Conservation (phyloP, 2,797 vertebrate genomes). For the Rhinoraja longicauda region DNA sequence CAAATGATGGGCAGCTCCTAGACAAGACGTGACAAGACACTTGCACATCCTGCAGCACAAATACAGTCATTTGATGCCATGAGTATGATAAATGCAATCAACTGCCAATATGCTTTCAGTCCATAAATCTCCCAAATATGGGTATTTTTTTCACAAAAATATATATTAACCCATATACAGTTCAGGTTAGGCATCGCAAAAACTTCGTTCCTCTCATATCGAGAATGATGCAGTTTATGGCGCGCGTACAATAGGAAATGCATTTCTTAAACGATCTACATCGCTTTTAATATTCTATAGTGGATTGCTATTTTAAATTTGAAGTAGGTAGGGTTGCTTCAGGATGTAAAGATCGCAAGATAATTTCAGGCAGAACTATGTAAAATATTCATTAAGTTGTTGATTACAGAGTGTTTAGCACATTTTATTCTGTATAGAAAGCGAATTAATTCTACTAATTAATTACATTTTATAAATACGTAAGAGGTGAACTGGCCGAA, state of each 20-base stretch:
- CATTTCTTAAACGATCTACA: neutral
- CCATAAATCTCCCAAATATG: neutral
- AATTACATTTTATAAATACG: neutral
- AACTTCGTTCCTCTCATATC: neutral
- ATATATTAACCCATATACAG: too few species aligned
- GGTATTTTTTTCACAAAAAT: neutral
- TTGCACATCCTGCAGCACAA: neutral
- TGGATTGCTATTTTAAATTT: neutral
- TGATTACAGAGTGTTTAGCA: neutral
- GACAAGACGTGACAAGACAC: conserved; percentile 21
- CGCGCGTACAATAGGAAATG: neutral
- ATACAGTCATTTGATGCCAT: conserved; percentile 20
- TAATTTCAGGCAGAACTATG: neutral
- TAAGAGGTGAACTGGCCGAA: neutral
- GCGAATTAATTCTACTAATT: neutral
- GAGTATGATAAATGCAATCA: neutral
- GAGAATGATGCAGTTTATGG: neutral
- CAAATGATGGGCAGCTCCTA: conserved; percentile 1
- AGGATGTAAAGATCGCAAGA: neutral
- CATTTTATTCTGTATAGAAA: neutral
- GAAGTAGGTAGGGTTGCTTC: neutral
- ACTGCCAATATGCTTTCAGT: neutral
- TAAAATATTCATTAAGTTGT: neutral
- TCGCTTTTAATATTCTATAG: neutral
- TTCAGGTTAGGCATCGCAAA: neutral